phyloP scores from a whole-genome alignment of 2,113 vertebrate species.

The Camelus bactrianus region DNA sequence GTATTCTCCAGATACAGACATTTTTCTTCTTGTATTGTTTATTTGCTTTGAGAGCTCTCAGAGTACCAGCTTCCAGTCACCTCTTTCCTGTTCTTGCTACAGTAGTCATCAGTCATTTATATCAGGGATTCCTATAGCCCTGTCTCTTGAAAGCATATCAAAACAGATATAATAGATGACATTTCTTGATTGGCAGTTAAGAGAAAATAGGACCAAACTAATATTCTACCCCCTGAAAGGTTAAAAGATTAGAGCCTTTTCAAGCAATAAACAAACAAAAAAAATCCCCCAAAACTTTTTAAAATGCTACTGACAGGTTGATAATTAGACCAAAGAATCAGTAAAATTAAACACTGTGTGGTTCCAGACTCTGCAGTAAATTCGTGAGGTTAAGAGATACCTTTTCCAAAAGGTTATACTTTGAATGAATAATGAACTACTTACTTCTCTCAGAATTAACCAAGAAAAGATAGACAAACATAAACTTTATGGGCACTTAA shows the following conservation, averaged over 20 bases:
- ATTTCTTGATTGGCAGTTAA: constrained; percentile 1
- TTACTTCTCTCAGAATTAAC: constrained; percentile 49
- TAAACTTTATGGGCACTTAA: constrained; percentile 46
- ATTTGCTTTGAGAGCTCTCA: constrained; percentile 39
- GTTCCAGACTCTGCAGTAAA: background rate
- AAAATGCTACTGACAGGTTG: background rate
- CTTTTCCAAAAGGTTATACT: constrained; percentile 9
- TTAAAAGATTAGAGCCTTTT: background rate
- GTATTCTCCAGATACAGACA: background rate
- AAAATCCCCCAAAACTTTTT: background rate
- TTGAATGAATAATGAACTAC: constrained; percentile 36
- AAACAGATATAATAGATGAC: background rate
- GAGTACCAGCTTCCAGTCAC: background rate
- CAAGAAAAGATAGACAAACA: background rate
- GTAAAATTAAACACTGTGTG: background rate
- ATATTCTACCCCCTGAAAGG: background rate
- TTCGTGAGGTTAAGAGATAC: background rate
- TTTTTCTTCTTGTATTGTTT: constrained; percentile 22
- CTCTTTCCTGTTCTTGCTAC: background rate
- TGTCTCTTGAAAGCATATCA: constrained; percentile 26
- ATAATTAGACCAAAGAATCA: constrained; percentile 58
- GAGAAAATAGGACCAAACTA: constrained; percentile 13
- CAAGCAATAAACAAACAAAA: background rate
- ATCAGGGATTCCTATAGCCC: background rate
- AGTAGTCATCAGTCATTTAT: background rate